Conservation (phyloP, 2,797 vertebrate species). For the Fringilla coelebs region DNA sequence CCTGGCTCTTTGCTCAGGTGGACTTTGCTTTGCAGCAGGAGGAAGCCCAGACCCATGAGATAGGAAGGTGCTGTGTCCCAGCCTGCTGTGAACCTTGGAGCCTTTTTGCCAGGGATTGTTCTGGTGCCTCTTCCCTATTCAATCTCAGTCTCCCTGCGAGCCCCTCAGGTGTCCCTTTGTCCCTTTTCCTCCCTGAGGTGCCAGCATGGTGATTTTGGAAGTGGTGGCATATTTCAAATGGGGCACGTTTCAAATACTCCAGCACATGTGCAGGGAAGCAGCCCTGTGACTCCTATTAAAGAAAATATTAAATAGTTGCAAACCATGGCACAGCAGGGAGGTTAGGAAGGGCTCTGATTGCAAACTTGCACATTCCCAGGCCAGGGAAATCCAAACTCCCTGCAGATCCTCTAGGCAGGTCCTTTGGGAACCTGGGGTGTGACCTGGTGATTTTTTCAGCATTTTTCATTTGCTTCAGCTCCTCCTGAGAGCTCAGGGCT, state of each 20-base stretch:
- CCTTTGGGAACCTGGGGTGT: not conserved
- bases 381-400: not conserved
- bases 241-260: not conserved
- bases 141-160: not conserved
- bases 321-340: not conserved
- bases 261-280: not conserved
- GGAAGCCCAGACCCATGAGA: not conserved
- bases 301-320: not conserved
- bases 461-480: not conserved
- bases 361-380: not conserved
- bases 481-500: not conserved
- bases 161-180: not conserved
- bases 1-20: not conserved
- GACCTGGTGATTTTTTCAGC: not conserved
- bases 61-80: not conserved
- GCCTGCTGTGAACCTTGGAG: not conserved
- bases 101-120: not conserved
- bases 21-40: conserved; percentile 25
- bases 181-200: not conserved
- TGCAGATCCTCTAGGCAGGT: not conserved
- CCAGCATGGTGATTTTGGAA: not conserved
- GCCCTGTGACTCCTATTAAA: not conserved
- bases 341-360: not conserved
- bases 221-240: not conserved
- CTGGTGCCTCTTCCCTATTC: not conserved